Evolutionary conservation across 30 jellyfish, hydroid and myxozoan genomes (phyloP), one percentile per base, ranked within the genome.

Genomic region (Aurelia coerulea): DNA sequence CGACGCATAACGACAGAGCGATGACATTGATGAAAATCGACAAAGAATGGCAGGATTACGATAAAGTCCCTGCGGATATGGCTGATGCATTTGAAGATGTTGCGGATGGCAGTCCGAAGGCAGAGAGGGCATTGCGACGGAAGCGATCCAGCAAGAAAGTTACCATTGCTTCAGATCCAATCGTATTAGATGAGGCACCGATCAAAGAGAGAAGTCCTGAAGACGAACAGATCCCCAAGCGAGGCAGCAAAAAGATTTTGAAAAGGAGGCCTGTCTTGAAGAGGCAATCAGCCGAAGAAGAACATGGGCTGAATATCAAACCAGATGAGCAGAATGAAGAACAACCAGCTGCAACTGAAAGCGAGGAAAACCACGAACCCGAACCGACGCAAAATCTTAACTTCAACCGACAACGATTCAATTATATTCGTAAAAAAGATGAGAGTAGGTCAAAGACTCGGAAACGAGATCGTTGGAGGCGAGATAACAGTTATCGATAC

Each of bases 271-370:
- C 93, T 2, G 81, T 73, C 2, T 63, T 84, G 69, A 74, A 75
- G 54, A 72, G 93, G 68, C 93, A 84, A 46, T 66, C 88, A 2
- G 93, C 93, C 10, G 82, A 84, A 51, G 87, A 73, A 1, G 91
- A 81, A 19, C 53, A 39, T 31, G 85, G 64, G 7, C 56, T 46
- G 14, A 71, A 32, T 46, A 73, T 11, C 17, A 19, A 14, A 13
- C 7, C 52, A 8, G 49, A 42, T 9, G 50, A 23, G 3, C 49
- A 13, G 7, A 31, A 37, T 32, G 74, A 65, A 46, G 65, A 56
- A 6, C 50, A 33, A 17, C 15, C 29, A 12, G 37, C 65, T 15
- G 76, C 23, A 31, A 66, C 19, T 0, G 62, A 53, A 4, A 39
- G 15, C 29, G 76, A 76, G 19, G 62, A 23, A 17, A 29, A 58